Base-by-base conservation (phyloP, 2,113 vertebrate species). In the Elephantulus edwardii region DNA sequence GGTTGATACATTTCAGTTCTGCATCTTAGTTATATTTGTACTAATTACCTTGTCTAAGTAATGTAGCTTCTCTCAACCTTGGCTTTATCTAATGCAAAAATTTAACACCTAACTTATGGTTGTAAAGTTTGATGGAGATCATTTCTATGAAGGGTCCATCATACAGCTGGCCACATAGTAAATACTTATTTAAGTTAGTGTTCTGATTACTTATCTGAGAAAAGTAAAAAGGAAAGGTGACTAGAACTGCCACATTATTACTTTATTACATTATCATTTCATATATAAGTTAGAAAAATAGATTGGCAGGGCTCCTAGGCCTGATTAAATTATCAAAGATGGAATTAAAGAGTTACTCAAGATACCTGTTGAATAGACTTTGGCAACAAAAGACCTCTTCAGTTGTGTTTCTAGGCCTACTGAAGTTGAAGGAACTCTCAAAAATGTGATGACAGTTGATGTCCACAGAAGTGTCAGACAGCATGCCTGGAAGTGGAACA, bases 361-460 rank as follows among this genome's bases (percentile, higher is more conserved):
- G 35, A 35, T 98, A 99, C 98, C 98, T 98, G 96, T 66, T 81
- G 52, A 98, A 97, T 7, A 98, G 96, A n/a, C 91, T 93, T 72
- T 95, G 95, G 95, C 98, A 99, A 95, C 98, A 99, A 86, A 95
- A 71, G 46, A 96, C 6, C 20, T 98, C 64, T 24, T 96, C 38
- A 33, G 97, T 96, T 91, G 83, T 97, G 83, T 96, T 98, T 81
- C 26, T 91, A 83, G 96, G 88, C 4, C 84, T 84, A 64, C 85
- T 95, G 87, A 91, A 96, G 91, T 95, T 97, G 90, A 98, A 97
- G 48, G 84, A 46, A 22, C 93, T 95, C 90, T 80, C 95, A 52
- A 99, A 83, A 86, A 98, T 83, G 10, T 87, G 33, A 16, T 93
- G 90, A 89, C 98, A 99, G 56, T 95, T 86, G 85, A 90, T 30